Conservation (phyloP, 2,113 vertebrate species). For the Macroglossus sobrinus region DNA sequence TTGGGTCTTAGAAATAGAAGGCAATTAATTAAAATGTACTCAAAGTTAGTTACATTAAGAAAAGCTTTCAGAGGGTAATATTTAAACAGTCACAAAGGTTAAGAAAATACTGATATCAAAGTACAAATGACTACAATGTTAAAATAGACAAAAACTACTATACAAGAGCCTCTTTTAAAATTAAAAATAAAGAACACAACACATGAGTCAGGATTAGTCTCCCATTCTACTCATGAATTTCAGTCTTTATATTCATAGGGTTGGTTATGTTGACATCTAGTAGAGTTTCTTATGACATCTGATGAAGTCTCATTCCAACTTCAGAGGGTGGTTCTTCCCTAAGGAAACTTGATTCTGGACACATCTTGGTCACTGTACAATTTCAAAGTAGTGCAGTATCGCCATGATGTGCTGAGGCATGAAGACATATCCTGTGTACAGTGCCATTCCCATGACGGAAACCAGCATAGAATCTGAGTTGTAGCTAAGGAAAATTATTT, state of each 20-base stretch:
- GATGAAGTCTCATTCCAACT: conserved; percentile 72
- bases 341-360: conserved; percentile 58
- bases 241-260: conserved; percentile 72
- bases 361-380: conserved; percentile 88
- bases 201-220: conserved; percentile 71
- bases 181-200: conserved; percentile 84
- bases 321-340: conserved; percentile 66
- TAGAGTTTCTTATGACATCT: conserved; percentile 31
- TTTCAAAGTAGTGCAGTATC: conserved; percentile 97
- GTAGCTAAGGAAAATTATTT: conserved; percentile 81
- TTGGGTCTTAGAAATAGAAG: conserved; percentile 85
- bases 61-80: conserved; percentile 85
- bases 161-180: conserved; percentile 83
- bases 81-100: conserved; percentile 86
- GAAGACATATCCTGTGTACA: conserved; percentile 98
- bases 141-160: conserved; percentile 86
- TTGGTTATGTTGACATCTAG: conserved; percentile 56
- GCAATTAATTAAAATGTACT: conserved; percentile 87
- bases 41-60: conserved; percentile 87
- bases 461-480: conserved; percentile 93
- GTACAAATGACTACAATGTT: conserved; percentile 85
- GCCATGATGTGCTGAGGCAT: conserved; percentile 99
- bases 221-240: conserved; percentile 70
- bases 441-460: conserved; percentile 93
- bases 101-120: conserved; percentile 89